Evolutionary conservation across 2,888 invertebrate genomes (phyloP), one percentile per base, ranked within the genome.

Genomic region (Calliopum simillimum): DNA sequence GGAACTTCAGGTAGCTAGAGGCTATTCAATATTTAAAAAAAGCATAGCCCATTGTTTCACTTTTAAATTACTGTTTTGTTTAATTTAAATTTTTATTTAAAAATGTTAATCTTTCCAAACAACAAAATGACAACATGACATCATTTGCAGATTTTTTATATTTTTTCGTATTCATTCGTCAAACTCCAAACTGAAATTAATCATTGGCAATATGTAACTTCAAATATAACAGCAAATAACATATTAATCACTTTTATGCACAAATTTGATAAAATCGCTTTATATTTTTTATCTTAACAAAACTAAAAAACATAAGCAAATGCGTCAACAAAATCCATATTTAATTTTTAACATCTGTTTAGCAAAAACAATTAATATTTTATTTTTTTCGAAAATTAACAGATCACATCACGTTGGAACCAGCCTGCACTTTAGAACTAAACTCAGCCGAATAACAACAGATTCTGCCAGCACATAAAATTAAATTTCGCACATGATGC

Each of bases 111-210:
- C 56, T 46, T 33, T 33, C 2, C 12, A 43, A 59, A n/a, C n/a
- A 16, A 23, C 16, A 13, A 51, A 33, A 67, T 67, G 59, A 67
- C 59, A 25, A 21, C 58, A 67, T 67, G 67, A 67, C 67, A 67
- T 67, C 67, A 67, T 67, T 67, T 67, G 61, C 44, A 61, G 61
- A 61, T 61, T 14, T 23, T 33, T 46, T 61, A 12, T 46, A 23
- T 61, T 44, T 4, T 13, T n/a, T n/a, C n/a, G n/a, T n/a, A 21
- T 61, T 4, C 44, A 8, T 55, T 25, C 41, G 1, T 21, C 41
- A 58, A 58, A 23, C 46, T n/a, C 44, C 21, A 46, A 12, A 19
- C n/a, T 6, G 5, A 16, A 46, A 47, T 23, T n/a, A 49, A 64
- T 33, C 5, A 64, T 41, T 4, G 11, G 14, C 3, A 19, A 64